Evolutionary conservation across 2,797 vertebrate genomes (phyloP).

Genomic region (Champsocephalus gunnari): DNA sequence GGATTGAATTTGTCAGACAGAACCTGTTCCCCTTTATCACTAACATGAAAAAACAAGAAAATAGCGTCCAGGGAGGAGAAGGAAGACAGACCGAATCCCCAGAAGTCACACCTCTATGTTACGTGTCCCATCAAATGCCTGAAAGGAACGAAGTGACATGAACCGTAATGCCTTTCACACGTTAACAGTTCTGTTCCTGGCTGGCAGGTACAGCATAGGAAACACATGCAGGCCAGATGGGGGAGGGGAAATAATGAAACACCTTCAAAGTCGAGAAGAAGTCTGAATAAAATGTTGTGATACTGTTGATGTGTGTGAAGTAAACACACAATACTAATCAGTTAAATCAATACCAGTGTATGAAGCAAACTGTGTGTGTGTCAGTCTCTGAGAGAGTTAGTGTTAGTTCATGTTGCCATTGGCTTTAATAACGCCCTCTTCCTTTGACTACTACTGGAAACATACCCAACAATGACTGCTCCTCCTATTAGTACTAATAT

Average conservation of each 20-base stretch:
- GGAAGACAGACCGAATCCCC: too few species aligned
- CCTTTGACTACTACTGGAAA: neutral
- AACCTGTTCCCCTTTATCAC: neutral
- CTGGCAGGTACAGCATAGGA: neutral
- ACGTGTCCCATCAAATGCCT: too few species aligned
- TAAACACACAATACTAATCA: constrained; percentile 15
- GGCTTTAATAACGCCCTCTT: neutral
- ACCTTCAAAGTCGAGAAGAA: neutral
- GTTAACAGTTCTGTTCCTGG: too few species aligned
- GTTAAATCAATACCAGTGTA: constrained; percentile 8
- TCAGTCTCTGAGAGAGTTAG: neutral
- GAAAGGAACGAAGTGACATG: too few species aligned
- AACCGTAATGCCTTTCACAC: too few species aligned
- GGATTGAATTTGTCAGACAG: neutral
- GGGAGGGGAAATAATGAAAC: neutral
- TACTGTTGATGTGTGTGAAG: neutral
- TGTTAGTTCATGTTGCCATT: too few species aligned
- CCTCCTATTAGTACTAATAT: neutral
- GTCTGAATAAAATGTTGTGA: neutral
- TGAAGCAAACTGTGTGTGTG: constrained; percentile 24
- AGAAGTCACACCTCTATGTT: too few species aligned
- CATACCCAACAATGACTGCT: neutral
- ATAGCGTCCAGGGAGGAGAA: too few species aligned
- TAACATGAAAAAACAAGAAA: neutral
- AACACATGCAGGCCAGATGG: neutral